Base-by-base conservation (phyloP, 1,140 invertebrate species). In the Trissolcus basalis region DNA sequence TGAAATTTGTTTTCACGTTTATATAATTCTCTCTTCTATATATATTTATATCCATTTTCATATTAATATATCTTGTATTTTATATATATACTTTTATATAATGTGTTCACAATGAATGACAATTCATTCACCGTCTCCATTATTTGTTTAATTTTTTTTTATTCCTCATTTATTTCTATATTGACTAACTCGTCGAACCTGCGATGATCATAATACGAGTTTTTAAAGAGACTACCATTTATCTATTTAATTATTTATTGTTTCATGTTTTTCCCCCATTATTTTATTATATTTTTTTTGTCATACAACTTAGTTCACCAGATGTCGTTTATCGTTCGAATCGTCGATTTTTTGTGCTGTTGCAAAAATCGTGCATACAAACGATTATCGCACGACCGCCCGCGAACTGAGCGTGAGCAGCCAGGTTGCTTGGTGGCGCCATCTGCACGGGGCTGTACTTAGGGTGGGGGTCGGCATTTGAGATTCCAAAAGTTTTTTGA, bases 151-250 rank as follows among this genome's bases (percentile, higher is more conserved):
- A n/a, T n/a, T 67, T 78, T 14, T 51, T 60, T 73, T 36, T 56
- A 45, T 61, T 72, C 49, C 19, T 54, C n/a, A 54, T 54, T 43
- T 54, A 15, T 45, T 56, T 78, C 45, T 82, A 70, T 80, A 80
- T 79, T 79, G 77, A 82, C 83, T 83, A 79, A 85, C 82, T 78
- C 77, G 80, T 83, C 72, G 80, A 83, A 80, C 74, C 77, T 80
- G 81, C 74, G 79, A 83, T 80, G 65, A 83, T 73, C 76, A 74
- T 81, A 69, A 70, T 79, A 84, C 78, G 81, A 82, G 81, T 81
- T 27, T 27, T 83, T 82, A 78, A 82, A 85, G 82, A 85, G 77
- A 80, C 83, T 84, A 85, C 73, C 67, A 82, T 80, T 82, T 76
- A 76, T 72, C 70, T 77, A 78, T 80, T 79, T 27, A 27, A 27